These are phyloP conservation scores for Aleadryas rufinucha DNA, from an alignment of 2,113 vertebrate species.

Conservation along the genomic window DNA sequence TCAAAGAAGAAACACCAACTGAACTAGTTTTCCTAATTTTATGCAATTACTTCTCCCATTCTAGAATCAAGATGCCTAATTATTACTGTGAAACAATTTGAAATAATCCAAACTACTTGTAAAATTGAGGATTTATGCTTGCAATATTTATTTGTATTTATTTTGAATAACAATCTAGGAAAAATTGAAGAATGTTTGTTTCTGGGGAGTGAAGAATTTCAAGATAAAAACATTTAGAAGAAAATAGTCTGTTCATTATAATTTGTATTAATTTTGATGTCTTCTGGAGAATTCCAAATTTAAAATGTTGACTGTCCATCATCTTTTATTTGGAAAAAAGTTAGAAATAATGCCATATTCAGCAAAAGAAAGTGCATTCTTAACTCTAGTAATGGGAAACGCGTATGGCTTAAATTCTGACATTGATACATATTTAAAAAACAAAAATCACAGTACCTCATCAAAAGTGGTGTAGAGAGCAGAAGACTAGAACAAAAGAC, in stretches of 20 bases:
- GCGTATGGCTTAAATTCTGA: neutral
- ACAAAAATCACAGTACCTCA: constrained; percentile 67
- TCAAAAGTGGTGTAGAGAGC: constrained; percentile 80
- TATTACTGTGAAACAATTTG: neutral
- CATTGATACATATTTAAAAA: neutral
- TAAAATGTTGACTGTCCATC: neutral
- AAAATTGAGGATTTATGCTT: neutral
- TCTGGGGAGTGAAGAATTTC: neutral
- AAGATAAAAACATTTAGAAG: neutral
- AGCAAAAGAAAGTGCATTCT: neutral
- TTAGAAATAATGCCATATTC: neutral
- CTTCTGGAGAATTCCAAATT: neutral
- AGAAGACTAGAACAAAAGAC: constrained; percentile 66
- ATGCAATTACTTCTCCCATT: neutral
- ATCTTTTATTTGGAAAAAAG: neutral
- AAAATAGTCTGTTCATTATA: neutral
- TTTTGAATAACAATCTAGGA: neutral
- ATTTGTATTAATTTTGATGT: neutral
- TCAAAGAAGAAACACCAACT: neutral
- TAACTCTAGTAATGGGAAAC: neutral
- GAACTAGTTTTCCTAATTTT: neutral
- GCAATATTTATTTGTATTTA: neutral
- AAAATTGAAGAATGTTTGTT: neutral
- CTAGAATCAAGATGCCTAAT: neutral
- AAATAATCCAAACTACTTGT: neutral